Conservation (phyloP, 2,797 vertebrate genomes). For the Mustela erminea region DNA sequence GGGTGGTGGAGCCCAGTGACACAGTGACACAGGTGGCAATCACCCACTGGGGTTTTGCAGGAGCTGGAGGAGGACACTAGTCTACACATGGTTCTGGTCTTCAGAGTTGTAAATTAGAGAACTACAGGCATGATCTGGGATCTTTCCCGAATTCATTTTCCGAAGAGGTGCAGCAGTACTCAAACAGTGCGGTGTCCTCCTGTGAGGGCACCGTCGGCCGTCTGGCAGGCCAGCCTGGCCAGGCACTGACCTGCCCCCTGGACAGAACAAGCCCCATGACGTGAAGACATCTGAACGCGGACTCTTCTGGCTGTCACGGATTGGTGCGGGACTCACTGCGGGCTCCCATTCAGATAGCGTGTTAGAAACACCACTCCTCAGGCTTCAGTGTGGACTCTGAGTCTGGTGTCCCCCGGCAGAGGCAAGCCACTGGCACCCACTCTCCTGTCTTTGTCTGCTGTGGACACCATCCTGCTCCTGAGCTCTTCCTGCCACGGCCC, state of each 20-base stretch:
- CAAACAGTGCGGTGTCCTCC: background rate
- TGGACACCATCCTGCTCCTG: fast-evolving
- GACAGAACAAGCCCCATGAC: fast-evolving
- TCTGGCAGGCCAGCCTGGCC: background rate
- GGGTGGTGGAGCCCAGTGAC: background rate
- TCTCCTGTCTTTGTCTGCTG: fast-evolving
- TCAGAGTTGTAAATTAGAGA: constrained; percentile 3
- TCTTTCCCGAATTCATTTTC: constrained; percentile 59
- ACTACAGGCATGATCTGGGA: constrained; percentile 66
- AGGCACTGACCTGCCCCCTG: fast-evolving
- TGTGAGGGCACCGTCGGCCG: background rate
- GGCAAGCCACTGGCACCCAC: fast-evolving
- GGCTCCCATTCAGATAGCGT: fast-evolving
- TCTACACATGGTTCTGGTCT: constrained; percentile 46
- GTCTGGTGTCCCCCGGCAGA: fast-evolving
- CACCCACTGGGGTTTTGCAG: background rate
- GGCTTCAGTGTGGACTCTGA: fast-evolving
- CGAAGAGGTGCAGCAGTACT: background rate
- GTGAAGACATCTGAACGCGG: fast-evolving
- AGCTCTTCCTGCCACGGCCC: fast-evolving
- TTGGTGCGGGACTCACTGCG: fast-evolving
- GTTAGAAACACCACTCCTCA: fast-evolving
- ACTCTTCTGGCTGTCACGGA: fast-evolving
- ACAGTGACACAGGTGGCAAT: background rate
- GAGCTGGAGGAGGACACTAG: background rate